Evolutionary conservation across 2,113 vertebrate species (phyloP), one percentile per base, ranked within the genome.

Genomic region (Dolichallabes microphthalmus): DNA sequence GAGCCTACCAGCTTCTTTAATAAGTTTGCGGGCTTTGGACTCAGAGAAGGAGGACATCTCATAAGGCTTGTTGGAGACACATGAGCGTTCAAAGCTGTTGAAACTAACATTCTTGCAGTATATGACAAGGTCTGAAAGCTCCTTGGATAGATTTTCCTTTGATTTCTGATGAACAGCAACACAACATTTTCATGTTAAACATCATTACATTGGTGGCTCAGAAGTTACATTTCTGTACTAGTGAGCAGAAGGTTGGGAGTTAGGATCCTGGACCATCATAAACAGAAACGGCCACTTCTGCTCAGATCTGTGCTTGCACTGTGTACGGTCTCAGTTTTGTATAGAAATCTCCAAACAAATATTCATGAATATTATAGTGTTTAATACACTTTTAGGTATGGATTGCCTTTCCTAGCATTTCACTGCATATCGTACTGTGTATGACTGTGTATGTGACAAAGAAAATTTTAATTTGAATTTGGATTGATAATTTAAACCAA

Each of bases 11-110:
- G 95, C 87, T 27, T 99, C 98, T 86, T 94, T 95, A 35, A 95
- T 92, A 2, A 96, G 94, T 87, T 92, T 96, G 89, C 94, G 95
- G 86, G 96, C 95, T 91, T 98, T 99, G 87, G 94, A 94, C 89
- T 99, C 98, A 0, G 96, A 94, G 77, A 99, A 95, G 13, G 98
- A 99, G 3, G 97, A 98, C 83, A 96, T 96, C 89, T 98, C 98
- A 0, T 95, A 96, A 83, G 95, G 94, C 76, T 94, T 95, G 87
- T 91, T 92, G 45, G 96, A 89, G 50, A 88, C 88, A 7, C 86
- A 91, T 0, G 96, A 95, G 13, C 94, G 92, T 58, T 95, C 91
- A 89, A 99, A 99, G 91, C 94, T 94, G 14, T 79, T 90, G 90
- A 99, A 99, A 61, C 96, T 93, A 50, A 97, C 95, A 0, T 92